These are phyloP conservation scores for Bostrychus sinensis DNA, from an alignment of 2,113 vertebrate species.

Conservation along the genomic window DNA sequence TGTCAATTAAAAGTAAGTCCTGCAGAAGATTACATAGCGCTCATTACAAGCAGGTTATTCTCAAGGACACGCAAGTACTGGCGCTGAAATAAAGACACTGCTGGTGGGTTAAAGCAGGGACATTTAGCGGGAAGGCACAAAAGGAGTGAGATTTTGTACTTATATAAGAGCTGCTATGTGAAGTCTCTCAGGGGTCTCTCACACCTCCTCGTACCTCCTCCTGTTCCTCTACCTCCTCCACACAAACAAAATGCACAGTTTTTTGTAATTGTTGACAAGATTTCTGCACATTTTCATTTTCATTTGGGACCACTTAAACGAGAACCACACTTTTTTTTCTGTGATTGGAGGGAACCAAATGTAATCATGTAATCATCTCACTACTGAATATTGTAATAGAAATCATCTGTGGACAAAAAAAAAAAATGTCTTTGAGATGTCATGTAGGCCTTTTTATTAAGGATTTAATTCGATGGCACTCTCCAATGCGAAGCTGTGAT, in stretches of 20 bases:
- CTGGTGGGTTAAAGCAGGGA: conserved; percentile 50
- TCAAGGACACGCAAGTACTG: conserved; percentile 65
- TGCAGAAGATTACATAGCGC: conserved; percentile 60
- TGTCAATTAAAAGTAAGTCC: conserved; percentile 76
- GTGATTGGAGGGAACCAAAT: no score
- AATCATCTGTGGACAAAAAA: no score
- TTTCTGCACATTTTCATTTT: no score
- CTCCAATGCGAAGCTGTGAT: no score
- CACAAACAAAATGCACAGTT: conserved; percentile 24
- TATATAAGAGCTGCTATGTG: conserved; percentile 31
- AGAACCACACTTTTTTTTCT: no score
- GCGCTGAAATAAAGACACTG: conserved; percentile 48
- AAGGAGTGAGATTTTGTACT: conserved; percentile 35
- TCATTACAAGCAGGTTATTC: conserved; percentile 74
- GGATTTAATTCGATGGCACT: no score
- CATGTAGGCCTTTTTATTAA: no score
- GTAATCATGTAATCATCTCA: no score
- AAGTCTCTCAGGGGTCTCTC: conserved; percentile 33
- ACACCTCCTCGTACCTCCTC: conserved; percentile 19
- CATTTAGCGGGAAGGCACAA: conserved; percentile 36
- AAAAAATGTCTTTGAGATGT: no score
- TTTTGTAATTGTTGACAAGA: not conserved
- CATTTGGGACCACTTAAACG: no score
- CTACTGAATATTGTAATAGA: no score
- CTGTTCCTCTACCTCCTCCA: not conserved